phyloP scores from a whole-genome alignment of 2,888 invertebrate species.

The Sesamia inferens region DNA sequence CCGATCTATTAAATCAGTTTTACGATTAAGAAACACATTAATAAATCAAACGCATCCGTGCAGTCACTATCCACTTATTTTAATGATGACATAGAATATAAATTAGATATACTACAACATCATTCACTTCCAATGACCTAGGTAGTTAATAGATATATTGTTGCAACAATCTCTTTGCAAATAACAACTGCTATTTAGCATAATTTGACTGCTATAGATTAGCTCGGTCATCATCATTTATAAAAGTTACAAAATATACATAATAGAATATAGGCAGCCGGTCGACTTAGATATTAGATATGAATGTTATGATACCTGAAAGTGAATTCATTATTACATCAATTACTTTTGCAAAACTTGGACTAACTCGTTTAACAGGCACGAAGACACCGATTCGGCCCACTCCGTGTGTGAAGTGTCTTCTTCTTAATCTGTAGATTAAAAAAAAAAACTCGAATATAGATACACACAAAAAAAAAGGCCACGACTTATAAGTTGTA shows the following conservation, averaged over 20 bases:
- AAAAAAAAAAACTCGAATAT: too few relatives aligned
- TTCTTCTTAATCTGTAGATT: too few relatives aligned
- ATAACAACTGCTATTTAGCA: constrained; percentile 10
- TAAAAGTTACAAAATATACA: constrained; percentile 32
- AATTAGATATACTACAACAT: constrained; percentile 39
- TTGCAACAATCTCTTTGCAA: constrained; percentile 25
- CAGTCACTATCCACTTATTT: constrained; percentile 35
- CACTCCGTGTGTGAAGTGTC: too few relatives aligned
- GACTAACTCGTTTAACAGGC: too few relatives aligned
- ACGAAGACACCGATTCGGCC: too few relatives aligned
- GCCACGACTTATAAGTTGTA: too few relatives aligned
- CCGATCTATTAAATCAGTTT: constrained; percentile 11
- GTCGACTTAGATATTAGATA: not conserved
- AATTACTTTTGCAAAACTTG: not conserved
- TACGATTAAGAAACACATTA: constrained; percentile 25
- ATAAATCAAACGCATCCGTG: constrained; percentile 44
- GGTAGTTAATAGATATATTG: constrained; percentile 15
- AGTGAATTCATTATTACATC: not conserved
- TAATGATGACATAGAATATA: constrained; percentile 36
- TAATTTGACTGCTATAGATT: constrained; percentile 32
- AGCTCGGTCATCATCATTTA: constrained; percentile 36
- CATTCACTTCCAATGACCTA: constrained; percentile 49
- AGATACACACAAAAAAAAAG: too few relatives aligned
- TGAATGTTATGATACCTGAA: not conserved
- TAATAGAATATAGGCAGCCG: not conserved